A percentile compares a stretch with the other conserved stretches of the same genome.
Conservation (phyloP, 1,140 invertebrate species). For the Maniola jurtina region DNA sequence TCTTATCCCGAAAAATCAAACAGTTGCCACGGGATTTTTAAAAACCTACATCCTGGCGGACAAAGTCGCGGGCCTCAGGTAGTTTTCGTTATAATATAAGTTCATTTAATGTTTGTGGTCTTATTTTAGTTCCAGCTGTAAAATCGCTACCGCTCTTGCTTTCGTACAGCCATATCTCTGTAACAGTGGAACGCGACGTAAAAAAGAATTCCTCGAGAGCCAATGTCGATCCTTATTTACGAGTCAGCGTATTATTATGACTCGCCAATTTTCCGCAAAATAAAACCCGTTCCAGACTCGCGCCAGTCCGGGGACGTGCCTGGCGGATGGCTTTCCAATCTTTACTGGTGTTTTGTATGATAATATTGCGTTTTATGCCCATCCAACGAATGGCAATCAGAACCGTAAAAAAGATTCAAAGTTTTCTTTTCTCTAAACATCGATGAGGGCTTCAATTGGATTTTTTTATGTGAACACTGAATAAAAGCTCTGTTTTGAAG, state of each 20-base stretch:
- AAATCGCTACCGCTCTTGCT: neutral
- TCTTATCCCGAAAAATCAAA: too few species aligned
- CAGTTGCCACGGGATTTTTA: too few species aligned
- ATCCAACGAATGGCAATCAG: constrained; percentile 5
- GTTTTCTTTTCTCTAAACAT: constrained; percentile 1
- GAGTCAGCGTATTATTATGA: constrained; percentile 75
- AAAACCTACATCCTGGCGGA: too few species aligned
- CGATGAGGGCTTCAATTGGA: neutral
- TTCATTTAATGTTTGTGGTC: neutral
- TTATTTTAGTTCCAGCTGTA: neutral
- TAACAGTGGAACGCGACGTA: constrained; percentile 65
- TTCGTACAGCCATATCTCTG: constrained; percentile 25
- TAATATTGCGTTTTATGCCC: constrained; percentile 45
- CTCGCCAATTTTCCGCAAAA: constrained; percentile 73
- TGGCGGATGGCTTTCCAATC: constrained; percentile 58
- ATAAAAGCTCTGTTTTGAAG: too few species aligned
- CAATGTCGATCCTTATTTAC: constrained; percentile 74
- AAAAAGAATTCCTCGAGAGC: constrained; percentile 67
- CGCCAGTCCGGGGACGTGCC: constrained; percentile 48
- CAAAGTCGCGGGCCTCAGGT: too few species aligned
- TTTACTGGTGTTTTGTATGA: constrained; percentile 60
- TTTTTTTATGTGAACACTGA: too few species aligned
- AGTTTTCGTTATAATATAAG: too few species aligned
- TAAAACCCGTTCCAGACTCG: constrained; percentile 62
- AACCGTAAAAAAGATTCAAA: neutral